Evolutionary conservation across 1,140 invertebrate genomes (phyloP).

Genomic region (Telenomus remus): DNA sequence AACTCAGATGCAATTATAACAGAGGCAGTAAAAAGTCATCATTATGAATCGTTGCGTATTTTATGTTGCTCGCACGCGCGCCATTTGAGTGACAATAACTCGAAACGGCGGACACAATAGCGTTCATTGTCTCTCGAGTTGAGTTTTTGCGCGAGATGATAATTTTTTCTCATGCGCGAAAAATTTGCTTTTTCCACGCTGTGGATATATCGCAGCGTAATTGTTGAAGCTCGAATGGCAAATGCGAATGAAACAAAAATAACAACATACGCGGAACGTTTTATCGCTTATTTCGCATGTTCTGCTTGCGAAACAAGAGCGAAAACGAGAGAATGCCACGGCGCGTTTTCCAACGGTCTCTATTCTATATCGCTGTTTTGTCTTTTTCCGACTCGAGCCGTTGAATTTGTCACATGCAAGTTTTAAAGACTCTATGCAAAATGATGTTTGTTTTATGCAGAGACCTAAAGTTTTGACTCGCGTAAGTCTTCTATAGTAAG

Average conservation of each 20-base stretch:
- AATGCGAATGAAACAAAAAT: constrained; percentile 46
- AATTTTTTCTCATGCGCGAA: background rate
- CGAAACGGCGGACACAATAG: constrained; percentile 10
- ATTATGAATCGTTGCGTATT: constrained; percentile 10
- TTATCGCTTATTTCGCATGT: constrained; percentile 45
- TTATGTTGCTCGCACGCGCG: background rate
- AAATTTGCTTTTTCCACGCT: constrained; percentile 7
- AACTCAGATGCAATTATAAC: constrained; percentile 11
- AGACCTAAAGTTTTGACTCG: too few species aligned
- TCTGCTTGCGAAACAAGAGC: constrained; percentile 10
- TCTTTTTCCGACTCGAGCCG: constrained; percentile 5
- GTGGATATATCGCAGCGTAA: constrained; percentile 33
- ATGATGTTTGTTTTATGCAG: too few species aligned
- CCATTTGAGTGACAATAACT: constrained; percentile 19
- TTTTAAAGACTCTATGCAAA: constrained; percentile 2
- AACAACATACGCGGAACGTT: constrained; percentile 23
- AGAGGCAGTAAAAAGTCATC: constrained; percentile 18
- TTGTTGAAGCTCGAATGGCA: constrained; percentile 45
- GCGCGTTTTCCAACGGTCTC: constrained; percentile 15
- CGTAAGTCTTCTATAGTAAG: too few species aligned
- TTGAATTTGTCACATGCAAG: constrained; percentile 10
- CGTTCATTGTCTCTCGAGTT: constrained; percentile 1
- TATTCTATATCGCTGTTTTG: constrained; percentile 17
- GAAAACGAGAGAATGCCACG: background rate
- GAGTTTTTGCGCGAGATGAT: background rate